Evolutionary conservation across 64 coral and sea anemone species (phyloP), one percentile per base, ranked within the genome.

Genomic region (Anthopleura sola): DNA sequence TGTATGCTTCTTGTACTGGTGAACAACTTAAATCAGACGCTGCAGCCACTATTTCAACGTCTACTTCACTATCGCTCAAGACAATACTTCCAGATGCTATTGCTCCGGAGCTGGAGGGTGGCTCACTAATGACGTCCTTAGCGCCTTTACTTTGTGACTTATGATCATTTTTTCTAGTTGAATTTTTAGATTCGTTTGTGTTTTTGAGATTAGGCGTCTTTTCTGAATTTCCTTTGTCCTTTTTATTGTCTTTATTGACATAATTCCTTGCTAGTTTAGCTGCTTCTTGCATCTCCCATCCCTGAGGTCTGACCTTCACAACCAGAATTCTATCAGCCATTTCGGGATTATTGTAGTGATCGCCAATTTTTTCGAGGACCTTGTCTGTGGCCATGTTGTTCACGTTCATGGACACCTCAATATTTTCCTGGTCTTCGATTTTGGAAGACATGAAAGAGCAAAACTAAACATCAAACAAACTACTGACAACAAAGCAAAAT

Each of bases 291-390:
- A 88, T 89, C 13, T 97, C 94, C 94, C 94, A 97, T 31, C 94
- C 94, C 32, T 92, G 85, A 77, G 55, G 83, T 87, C 94, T 48
- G 55, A 97, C 85, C 87, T 92, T 97, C 2, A 97, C 94, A 18
- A 88, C 85, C 55, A 97, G 77, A 54, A 92, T 84, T 75, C 94
- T 37, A 83, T 97, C 94, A 6, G 94, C 68, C 94, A 97, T 97
- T 80, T 97, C 94, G 21, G 94, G 87, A 83, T 97, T 97, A 87
- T 97, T 92, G 33, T 89, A 97, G 85, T 97, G 94, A 39, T 97
- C 94, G 1, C 90, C 90, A 48, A 97, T 97, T 77, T 92, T 92
- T 15, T 97, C 90, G 39, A 92, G 80, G 21, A 97, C 75, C 55
- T 86, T 95, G 36, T 95, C 93, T 82, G 87, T 95, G 48, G 75